Evolutionary conservation across 1,140 invertebrate species (phyloP).

Genomic region (Drosophila ohnishii): DNA sequence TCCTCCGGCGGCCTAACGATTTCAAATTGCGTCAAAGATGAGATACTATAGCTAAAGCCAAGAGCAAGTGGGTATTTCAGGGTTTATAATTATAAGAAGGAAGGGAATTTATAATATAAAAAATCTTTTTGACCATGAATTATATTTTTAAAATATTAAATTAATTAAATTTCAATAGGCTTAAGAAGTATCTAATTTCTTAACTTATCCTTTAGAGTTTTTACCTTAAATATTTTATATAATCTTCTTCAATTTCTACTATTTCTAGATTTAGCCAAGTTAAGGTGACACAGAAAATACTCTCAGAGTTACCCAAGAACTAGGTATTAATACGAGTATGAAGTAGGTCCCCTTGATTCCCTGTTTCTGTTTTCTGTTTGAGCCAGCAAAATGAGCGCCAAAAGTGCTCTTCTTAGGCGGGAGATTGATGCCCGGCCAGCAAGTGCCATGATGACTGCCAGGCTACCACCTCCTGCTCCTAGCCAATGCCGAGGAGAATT

Average conservation of each 20-base stretch:
- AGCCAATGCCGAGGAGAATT: conserved; percentile 19
- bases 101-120: background rate
- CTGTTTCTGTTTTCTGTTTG: conserved; percentile 52
- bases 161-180: no score
- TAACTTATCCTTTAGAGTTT: no score
- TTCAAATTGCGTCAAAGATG: conserved; percentile 70
- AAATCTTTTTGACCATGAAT: background rate
- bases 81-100: background rate
- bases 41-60: conserved; percentile 46
- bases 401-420: conserved; percentile 66
- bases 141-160: no score
- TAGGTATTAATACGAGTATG: conserved; percentile 9
- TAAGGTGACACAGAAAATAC: background rate
- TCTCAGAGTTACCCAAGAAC: background rate
- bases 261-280: background rate
- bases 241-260: no score
- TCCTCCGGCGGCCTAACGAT: conserved; percentile 57
- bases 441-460: conserved; percentile 54
- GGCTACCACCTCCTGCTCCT: conserved; percentile 15
- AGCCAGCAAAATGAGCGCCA: conserved; percentile 65
- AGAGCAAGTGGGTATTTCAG: conserved; percentile 1
- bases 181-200: background rate
- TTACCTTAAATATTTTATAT: background rate
- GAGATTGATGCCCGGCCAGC: conserved; percentile 66
- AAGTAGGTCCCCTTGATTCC: conserved; percentile 31